phyloP scores from a whole-genome alignment of 2,797 vertebrate genomes.

The Xenopus petersii region DNA sequence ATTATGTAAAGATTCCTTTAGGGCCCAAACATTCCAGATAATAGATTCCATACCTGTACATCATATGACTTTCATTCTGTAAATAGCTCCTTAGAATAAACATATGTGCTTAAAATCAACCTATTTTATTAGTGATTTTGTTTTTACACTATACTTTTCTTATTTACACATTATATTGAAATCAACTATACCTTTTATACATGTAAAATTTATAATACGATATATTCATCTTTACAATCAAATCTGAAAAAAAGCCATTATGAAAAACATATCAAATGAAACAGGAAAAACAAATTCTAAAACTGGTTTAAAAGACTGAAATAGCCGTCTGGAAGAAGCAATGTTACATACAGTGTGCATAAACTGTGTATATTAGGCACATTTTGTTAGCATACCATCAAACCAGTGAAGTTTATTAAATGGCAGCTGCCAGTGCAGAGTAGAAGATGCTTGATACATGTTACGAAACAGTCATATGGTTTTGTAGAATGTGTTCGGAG shows the following conservation, averaged over 20 bases:
- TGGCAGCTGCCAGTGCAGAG: no score
- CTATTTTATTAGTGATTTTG: slow-evolving; percentile 61
- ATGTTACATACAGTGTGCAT: slow-evolving; percentile 61
- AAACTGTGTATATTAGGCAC: slow-evolving; percentile 66
- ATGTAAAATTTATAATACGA: slow-evolving; percentile 70
- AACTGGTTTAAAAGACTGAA: slow-evolving; percentile 57
- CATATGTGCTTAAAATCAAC: no score
- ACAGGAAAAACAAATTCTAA: slow-evolving; percentile 62
- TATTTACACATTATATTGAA: slow-evolving; percentile 74
- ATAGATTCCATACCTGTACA: no score
- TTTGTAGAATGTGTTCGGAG: no score
- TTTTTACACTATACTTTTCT: slow-evolving; percentile 76
- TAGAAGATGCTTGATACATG: no score
- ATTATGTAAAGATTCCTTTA: no score
- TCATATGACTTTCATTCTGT: no score
- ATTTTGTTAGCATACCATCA: slow-evolving; percentile 60
- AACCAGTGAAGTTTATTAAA: no score
- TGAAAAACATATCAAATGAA: slow-evolving; percentile 53
- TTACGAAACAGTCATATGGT: no score
- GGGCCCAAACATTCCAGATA: no score
- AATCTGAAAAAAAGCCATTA: slow-evolving; percentile 69
- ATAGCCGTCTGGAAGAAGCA: slow-evolving; percentile 64
- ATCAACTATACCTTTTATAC: slow-evolving; percentile 69
- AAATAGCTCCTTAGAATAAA: no score
- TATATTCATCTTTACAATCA: slow-evolving; percentile 66